These are phyloP conservation scores for Lumbricus terrestris DNA, from an alignment of 2,888 invertebrate genomes.

Conservation along the genomic window DNA sequence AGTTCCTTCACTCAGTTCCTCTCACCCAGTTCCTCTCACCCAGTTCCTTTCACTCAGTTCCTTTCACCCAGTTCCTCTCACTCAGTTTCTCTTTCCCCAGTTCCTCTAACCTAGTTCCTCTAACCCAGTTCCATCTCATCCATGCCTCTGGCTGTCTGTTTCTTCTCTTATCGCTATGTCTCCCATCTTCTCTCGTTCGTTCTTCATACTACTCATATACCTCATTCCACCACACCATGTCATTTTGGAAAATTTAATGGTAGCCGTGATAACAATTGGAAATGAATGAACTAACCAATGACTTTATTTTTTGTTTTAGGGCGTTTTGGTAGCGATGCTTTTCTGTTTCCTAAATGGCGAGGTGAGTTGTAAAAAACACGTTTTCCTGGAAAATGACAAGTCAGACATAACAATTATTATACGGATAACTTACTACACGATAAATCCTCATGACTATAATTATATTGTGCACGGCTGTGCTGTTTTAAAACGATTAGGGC, in stretches of 20 bases:
- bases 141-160: neutral
- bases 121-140: neutral
- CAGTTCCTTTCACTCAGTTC: too few relatives aligned
- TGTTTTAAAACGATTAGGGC: neutral
- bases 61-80: too few relatives aligned
- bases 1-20: neutral
- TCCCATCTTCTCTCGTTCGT: neutral
- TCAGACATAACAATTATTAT: neutral
- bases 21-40: neutral
- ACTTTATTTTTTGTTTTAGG: neutral
- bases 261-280: neutral
- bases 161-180: neutral
- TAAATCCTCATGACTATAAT: neutral
- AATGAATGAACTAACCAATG: neutral
- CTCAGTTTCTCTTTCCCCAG: too few relatives aligned
- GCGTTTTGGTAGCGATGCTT: conserved; percentile 14
- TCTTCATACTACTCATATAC: neutral
- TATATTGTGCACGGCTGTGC: neutral
- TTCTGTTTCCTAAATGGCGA: conserved; percentile 18
- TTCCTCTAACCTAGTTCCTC: neutral
- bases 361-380: neutral
- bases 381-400: neutral
- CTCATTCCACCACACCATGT: too few relatives aligned
- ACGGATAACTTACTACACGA: too few relatives aligned
- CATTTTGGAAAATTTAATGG: neutral